Conservation (phyloP, 2,797 vertebrate species). For the Phoebastria nigripes region DNA sequence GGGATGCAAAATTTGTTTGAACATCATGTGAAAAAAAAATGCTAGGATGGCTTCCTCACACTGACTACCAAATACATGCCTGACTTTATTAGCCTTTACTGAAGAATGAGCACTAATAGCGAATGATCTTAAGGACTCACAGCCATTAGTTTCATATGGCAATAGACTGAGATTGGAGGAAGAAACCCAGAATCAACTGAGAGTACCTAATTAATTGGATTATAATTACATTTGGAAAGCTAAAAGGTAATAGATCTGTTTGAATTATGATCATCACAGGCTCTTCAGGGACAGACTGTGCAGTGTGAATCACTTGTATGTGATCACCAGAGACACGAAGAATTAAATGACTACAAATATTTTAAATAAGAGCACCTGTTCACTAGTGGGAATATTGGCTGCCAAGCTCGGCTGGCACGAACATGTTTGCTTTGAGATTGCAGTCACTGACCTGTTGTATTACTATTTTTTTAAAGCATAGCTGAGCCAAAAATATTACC, state of each 20-base stretch:
- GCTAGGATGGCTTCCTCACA: background rate
- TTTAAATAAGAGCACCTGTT: slow-evolving; percentile 49
- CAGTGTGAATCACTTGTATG: slow-evolving; percentile 13
- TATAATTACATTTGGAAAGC: slow-evolving; percentile 68
- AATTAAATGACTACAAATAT: slow-evolving; percentile 54
- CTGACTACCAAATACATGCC: background rate
- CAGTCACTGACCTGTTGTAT: background rate
- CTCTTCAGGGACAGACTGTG: slow-evolving; percentile 49
- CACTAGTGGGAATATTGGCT: slow-evolving; percentile 5
- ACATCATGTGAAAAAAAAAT: background rate
- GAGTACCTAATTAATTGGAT: slow-evolving; percentile 66
- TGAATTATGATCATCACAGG: slow-evolving; percentile 53
- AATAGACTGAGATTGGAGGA: slow-evolving; percentile 17
- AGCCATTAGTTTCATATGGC: background rate
- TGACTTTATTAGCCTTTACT: background rate
- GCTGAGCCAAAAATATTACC: background rate
- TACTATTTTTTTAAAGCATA: background rate
- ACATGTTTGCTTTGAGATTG: background rate
- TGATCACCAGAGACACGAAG: slow-evolving; percentile 36
- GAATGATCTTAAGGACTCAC: background rate
- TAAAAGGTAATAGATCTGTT: slow-evolving; percentile 62
- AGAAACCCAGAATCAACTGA: slow-evolving; percentile 48
- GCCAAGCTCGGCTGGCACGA: background rate
- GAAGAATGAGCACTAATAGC: background rate
- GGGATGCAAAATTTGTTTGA: background rate